These are phyloP conservation scores for Heliconius aoede DNA, from an alignment of 2,888 invertebrate species.

Conservation along the genomic window DNA sequence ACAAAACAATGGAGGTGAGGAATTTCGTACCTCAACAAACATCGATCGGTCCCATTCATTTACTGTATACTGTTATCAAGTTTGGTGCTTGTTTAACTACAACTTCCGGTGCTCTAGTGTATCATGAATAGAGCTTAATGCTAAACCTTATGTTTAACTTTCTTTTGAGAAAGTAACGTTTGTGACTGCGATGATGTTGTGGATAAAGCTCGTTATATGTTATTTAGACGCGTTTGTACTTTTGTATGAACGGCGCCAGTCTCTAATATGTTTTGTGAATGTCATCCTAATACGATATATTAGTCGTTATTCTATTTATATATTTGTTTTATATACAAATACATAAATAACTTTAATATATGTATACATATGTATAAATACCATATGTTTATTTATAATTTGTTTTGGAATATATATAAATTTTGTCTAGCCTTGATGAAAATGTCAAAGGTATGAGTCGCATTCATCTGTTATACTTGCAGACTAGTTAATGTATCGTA, in stretches of 20 bases:
- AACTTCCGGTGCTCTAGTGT: constrained; percentile 75
- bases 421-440: constrained; percentile 24
- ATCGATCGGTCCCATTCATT: constrained; percentile 63
- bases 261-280: constrained; percentile 33
- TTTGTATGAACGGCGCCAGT: constrained; percentile 41
- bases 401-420: not conserved
- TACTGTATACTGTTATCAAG: constrained; percentile 55
- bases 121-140: constrained; percentile 68
- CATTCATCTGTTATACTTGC: constrained; percentile 8
- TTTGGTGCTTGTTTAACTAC: constrained; percentile 70
- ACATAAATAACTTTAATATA: not conserved
- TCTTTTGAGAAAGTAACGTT: constrained; percentile 78
- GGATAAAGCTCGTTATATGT: constrained; percentile 65
- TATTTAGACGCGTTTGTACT: constrained; percentile 67
- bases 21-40: constrained; percentile 70
- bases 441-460: constrained; percentile 2
- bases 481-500: constrained; percentile 19
- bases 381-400: not conserved
- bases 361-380: not conserved
- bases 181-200: constrained; percentile 64
- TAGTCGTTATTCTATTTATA: not conserved
- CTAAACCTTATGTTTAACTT: constrained; percentile 75
- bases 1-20: constrained; percentile 68
- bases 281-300: not conserved
- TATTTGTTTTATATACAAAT: not conserved